Evolutionary conservation across 2,797 vertebrate genomes (phyloP).

Genomic region (Neostethus bicornis): DNA sequence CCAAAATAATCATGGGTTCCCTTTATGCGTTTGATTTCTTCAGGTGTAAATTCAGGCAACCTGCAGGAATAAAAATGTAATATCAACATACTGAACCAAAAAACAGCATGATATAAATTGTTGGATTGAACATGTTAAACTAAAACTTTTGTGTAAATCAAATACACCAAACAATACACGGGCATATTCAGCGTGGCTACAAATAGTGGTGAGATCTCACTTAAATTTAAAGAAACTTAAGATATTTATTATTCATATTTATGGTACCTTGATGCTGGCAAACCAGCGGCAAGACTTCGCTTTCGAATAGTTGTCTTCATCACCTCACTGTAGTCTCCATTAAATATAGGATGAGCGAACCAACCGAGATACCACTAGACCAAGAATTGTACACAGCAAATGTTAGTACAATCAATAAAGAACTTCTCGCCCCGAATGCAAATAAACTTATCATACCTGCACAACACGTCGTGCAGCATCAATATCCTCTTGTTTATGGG

Average conservation of each 20-base stretch:
- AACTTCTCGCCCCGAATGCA: neutral
- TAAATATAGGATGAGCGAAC: slow-evolving; percentile 96
- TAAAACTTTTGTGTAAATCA: no score
- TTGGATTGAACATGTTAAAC: no score
- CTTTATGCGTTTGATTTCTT: slow-evolving; percentile 88
- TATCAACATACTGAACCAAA: neutral
- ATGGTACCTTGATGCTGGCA: slow-evolving; percentile 82
- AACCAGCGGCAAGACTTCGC: slow-evolving; percentile 87
- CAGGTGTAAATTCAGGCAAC: slow-evolving; percentile 92
- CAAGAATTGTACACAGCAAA: slow-evolving; percentile 2
- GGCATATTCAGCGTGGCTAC: no score
- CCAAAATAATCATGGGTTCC: slow-evolving; percentile 95
- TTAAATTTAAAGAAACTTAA: no score
- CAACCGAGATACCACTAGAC: slow-evolving; percentile 91
- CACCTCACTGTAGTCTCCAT: slow-evolving; percentile 89
- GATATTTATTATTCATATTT: neutral
- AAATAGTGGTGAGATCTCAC: no score
- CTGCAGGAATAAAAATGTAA: slow-evolving; percentile 66
- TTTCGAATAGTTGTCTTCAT: slow-evolving; percentile 91
- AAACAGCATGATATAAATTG: no score
- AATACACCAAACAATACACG: neutral
- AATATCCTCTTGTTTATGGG: slow-evolving; percentile 88
- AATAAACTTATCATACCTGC: slow-evolving; percentile 72
- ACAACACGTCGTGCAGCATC: slow-evolving; percentile 84
- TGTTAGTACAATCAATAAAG: neutral